Evolutionary conservation across 2,797 vertebrate species (phyloP), one percentile per base, ranked within the genome.

Genomic region (Gephyroberyx darwinii): DNA sequence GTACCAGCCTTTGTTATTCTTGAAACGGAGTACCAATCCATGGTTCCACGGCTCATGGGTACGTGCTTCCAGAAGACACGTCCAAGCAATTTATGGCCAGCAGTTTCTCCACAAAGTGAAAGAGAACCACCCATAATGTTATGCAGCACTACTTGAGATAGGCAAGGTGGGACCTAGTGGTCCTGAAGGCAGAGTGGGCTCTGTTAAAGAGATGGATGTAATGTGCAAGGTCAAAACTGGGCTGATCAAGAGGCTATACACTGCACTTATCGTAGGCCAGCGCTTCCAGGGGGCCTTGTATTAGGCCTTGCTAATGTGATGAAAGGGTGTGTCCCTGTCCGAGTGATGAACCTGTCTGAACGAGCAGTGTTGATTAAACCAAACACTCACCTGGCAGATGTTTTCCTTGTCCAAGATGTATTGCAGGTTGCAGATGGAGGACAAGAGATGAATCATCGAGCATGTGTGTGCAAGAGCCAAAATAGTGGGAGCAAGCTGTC

Each of bases 1-100:
- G 75, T 84, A 0, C 83, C 80, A 14, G 43, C 80, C 22, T 89
- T 88, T 33, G 71, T 89, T 4, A 62, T 89, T 6, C 45, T 74
- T 52, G 74, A 77, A 2, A 78, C 66, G 0, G 69, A 79, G 5
- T 83, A 85, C 31, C 39, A 26, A 9, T 66, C 53, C 0, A 63
- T 56, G 1, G 78, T 86, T 10, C 72, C 84, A 1, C 41, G 86
- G 41, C 52, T 86, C 0, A 47, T 88, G 3, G 81, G 75, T 77
- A 0, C 8, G 51, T 19, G 74, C 60, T 4, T 31, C 64, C 20
- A 65, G 52, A 17, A 64, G 22, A 7, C 57, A 77, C 14, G 63
- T 82, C 5, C 51, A 74, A 57, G 66, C 51, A 20, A 3, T 39
- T 2, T 54, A 76, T 54, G 71, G 77, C 39, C 58, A 71, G 30